Percentiles rank a stretch among this genome's conserved stretches.
Evolutionary conservation across 2,113 vertebrate species (phyloP).

Genomic region (Urocolius indicus): DNA sequence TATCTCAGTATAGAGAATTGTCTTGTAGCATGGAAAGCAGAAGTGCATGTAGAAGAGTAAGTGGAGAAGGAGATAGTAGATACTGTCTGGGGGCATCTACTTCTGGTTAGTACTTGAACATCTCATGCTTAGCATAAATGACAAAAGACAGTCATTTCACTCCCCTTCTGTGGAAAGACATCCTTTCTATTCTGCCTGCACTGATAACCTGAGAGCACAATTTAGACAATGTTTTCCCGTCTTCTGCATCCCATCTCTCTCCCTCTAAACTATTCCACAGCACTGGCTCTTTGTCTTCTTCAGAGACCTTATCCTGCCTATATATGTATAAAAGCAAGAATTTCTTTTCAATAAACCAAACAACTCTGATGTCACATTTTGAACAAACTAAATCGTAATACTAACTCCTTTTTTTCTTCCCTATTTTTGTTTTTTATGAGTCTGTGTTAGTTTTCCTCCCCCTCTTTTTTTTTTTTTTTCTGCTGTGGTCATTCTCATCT

Average conservation of each 20-base stretch:
- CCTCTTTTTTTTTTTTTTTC: background rate
- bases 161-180: background rate
- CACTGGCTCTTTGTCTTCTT: background rate
- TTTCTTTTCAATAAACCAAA: background rate
- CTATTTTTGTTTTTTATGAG: background rate
- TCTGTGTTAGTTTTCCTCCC: background rate
- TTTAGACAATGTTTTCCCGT: background rate
- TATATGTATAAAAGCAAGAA: background rate
- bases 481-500: background rate
- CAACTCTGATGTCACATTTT: no score
- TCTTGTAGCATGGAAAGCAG: background rate
- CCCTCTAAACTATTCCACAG: background rate
- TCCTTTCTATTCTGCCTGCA: background rate
- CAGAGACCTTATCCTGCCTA: background rate
- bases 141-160: no score
- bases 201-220: rapidly evolving
- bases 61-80: background rate
- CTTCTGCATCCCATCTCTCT: background rate
- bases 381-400: background rate
- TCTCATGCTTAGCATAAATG: background rate
- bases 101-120: background rate
- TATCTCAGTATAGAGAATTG: background rate
- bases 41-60: rapidly evolving
- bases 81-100: background rate
- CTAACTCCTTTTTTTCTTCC: background rate